Percentiles rank a stretch among this genome's conserved stretches.
phyloP scores from a whole-genome alignment of 2,888 invertebrate species.

The Xylophagus ater region DNA sequence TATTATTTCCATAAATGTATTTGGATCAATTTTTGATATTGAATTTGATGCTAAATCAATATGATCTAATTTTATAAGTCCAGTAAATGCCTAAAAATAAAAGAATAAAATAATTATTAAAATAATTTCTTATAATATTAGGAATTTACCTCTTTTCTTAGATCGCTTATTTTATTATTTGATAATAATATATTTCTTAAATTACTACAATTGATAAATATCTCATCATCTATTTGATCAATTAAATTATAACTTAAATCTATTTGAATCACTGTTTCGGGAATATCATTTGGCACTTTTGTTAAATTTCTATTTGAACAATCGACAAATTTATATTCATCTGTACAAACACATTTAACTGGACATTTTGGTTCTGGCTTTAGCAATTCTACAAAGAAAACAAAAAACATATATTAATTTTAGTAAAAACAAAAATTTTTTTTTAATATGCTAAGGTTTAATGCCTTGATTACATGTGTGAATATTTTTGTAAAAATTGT shows the following conservation, averaged over 20 bases:
- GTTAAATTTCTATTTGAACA: constrained; percentile 43
- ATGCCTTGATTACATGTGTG: no score
- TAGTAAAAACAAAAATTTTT: neutral
- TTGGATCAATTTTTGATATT: constrained; percentile 29
- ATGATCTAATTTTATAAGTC: constrained; percentile 28
- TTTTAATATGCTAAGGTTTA: no score
- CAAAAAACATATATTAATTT: no score
- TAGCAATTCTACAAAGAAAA: constrained; percentile 23
- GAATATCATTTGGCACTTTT: constrained; percentile 41
- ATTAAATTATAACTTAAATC: constrained; percentile 36
- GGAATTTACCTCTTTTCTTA: constrained; percentile 29
- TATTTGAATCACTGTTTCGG: constrained; percentile 29
- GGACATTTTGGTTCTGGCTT: constrained; percentile 32
- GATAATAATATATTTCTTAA: constrained; percentile 31
- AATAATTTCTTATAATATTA: neutral
- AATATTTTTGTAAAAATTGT: no score
- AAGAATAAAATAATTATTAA: neutral
- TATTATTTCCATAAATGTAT: constrained; percentile 30
- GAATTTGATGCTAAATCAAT: constrained; percentile 34
- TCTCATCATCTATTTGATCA: constrained; percentile 25
- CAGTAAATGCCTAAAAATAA: constrained; percentile 30
- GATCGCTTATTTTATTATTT: constrained; percentile 27
- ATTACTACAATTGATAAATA: constrained; percentile 29
- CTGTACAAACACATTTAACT: constrained; percentile 29
- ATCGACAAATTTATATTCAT: constrained; percentile 34